Conservation (phyloP, 92 coral and sea anemone species). For the Zoanthus sociatus region DNA sequence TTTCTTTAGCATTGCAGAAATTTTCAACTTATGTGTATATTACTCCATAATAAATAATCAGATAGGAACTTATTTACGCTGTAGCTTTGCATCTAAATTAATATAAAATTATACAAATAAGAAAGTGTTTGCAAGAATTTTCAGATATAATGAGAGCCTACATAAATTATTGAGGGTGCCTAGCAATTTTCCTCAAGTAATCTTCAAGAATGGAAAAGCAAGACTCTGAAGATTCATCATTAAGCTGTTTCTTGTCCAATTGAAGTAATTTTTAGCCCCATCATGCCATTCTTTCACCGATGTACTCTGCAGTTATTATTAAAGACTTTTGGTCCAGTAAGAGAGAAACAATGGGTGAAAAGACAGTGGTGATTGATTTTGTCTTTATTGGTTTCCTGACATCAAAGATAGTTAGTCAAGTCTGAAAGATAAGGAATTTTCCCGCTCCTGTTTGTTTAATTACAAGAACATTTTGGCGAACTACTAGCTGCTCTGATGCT, state of each 20-base stretch:
- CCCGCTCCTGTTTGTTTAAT: neutral
- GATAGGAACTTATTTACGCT: neutral
- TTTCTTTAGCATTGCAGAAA: neutral
- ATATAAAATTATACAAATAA: neutral
- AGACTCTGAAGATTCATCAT: slow-evolving; percentile 10
- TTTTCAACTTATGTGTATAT: neutral
- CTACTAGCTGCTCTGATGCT: neutral
- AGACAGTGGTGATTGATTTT: neutral
- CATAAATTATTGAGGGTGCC: neutral
- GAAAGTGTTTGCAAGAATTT: slow-evolving; percentile 3
- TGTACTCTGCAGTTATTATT: neutral
- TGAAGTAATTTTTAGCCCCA: slow-evolving; percentile 1
- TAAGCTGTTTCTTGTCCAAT: slow-evolving; percentile 2
- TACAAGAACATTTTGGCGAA: slow-evolving; percentile 6
- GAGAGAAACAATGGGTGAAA: neutral
- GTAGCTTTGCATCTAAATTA: neutral
- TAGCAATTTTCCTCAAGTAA: neutral
- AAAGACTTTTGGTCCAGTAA: slow-evolving; percentile 1
- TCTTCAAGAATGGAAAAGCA: slow-evolving; percentile 6
- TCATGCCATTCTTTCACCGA: neutral
- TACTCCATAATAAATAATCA: neutral
- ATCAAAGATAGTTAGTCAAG: neutral
- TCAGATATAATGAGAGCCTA: neutral
- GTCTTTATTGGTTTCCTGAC: slow-evolving; percentile 16
- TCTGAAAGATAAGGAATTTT: neutral